Conservation (phyloP, 1,140 invertebrate genomes). For the Saxidomus purpurata region DNA sequence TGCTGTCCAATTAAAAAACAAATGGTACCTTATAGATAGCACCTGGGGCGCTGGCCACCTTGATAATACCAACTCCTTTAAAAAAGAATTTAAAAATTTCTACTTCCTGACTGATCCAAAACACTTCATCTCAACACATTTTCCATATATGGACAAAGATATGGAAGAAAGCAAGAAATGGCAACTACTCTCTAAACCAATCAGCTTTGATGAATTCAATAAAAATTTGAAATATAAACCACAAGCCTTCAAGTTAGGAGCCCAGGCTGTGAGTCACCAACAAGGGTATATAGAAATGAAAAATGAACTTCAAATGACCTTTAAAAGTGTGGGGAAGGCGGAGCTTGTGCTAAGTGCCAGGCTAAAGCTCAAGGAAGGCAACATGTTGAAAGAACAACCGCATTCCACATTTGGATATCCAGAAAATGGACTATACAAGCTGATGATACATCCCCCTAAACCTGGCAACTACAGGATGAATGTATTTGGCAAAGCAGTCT, state of each 20-base stretch:
- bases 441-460: constrained; percentile 53
- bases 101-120: constrained; percentile 88
- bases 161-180: constrained; percentile 57
- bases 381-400: neutral
- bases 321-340: constrained; percentile 14
- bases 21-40: constrained; percentile 79
- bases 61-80: constrained; percentile 43
- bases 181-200: constrained; percentile 67
- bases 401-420: neutral
- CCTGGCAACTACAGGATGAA: constrained; percentile 55
- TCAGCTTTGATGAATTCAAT: constrained; percentile 57
- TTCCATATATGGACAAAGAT: constrained; percentile 84
- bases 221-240: constrained; percentile 15
- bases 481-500: constrained; percentile 44
- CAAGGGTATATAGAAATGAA: constrained; percentile 45
- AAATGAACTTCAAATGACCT: constrained; percentile 56
- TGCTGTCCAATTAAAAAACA: constrained; percentile 68
- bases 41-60: constrained; percentile 86
- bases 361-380: constrained; percentile 7
- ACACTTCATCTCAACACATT: constrained; percentile 87
- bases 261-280: constrained; percentile 57
- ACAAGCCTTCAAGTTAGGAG: constrained; percentile 34
- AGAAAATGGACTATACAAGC: constrained; percentile 16
- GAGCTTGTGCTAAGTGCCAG: constrained; percentile 6
- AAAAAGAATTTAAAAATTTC: constrained; percentile 74